These are phyloP conservation scores for Rosalia funebris DNA, from an alignment of 2,888 invertebrate species.

Conservation along the genomic window DNA sequence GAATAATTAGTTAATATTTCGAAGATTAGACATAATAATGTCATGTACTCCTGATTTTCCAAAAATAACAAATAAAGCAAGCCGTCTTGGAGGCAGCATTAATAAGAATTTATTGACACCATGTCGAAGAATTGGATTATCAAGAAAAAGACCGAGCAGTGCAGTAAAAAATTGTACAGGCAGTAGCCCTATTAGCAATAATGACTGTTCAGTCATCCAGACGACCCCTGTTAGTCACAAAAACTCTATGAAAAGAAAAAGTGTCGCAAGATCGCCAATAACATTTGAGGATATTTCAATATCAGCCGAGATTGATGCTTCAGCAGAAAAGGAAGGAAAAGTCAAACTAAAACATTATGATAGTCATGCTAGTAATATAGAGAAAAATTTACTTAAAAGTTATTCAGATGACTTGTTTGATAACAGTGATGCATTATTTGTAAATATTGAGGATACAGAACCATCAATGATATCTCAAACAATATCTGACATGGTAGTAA, in stretches of 20 bases:
- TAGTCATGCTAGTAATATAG: too few species aligned
- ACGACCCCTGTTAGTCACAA: slow-evolving; percentile 29
- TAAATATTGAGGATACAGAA: neutral
- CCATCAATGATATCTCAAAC: too few species aligned
- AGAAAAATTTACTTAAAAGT: slow-evolving; percentile 2
- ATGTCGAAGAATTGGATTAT: slow-evolving; percentile 67
- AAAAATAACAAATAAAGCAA: slow-evolving; percentile 24
- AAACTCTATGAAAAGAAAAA: slow-evolving; percentile 5
- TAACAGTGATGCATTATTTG: neutral
- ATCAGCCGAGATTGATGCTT: too few species aligned
- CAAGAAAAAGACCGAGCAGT: slow-evolving; percentile 55
- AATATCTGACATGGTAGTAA: too few species aligned
- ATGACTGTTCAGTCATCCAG: slow-evolving; percentile 9
- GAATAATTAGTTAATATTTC: too few species aligned
- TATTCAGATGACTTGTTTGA: slow-evolving; percentile 7
- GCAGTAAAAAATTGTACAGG: slow-evolving; percentile 27
- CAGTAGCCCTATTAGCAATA: slow-evolving; percentile 10
- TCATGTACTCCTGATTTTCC: slow-evolving; percentile 28
- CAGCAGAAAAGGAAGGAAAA: too few species aligned
- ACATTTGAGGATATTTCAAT: too few species aligned
- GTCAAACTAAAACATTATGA: too few species aligned
- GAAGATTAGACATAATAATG: too few species aligned
- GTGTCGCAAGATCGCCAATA: neutral
- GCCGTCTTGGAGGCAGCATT: slow-evolving; percentile 59
- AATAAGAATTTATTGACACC: slow-evolving; percentile 68